phyloP scores from a whole-genome alignment of 2,888 invertebrate species.

The Ennomos quercinarius region DNA sequence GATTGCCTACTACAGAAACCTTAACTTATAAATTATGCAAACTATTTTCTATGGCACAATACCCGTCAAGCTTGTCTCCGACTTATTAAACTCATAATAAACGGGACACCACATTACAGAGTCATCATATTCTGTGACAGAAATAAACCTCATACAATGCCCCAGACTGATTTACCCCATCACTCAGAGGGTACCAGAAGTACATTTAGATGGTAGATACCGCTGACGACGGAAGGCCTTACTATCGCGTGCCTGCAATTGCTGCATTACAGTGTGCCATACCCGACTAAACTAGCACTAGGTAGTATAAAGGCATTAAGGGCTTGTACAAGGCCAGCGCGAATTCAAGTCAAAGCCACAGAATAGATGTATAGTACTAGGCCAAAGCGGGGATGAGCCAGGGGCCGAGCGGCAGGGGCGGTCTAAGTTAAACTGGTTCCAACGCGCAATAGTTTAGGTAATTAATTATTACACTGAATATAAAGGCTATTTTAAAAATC shows the following conservation, averaged over 20 bases:
- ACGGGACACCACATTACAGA: conserved; percentile 1
- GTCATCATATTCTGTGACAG: conserved; percentile 11
- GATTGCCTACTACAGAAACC: too few relatives aligned
- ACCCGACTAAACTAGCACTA: conserved; percentile 24
- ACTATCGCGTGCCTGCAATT: conserved; percentile 59
- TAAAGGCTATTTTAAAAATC: too few relatives aligned
- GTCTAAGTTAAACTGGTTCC: too few relatives aligned
- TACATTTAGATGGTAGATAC: conserved; percentile 53
- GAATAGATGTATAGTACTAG: too few relatives aligned
- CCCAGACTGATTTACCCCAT: conserved; percentile 33
- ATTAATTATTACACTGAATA: too few relatives aligned
- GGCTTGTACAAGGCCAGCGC: too few relatives aligned
- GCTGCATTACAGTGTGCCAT: conserved; percentile 49
- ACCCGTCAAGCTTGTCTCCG: neutral
- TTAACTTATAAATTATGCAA: too few relatives aligned
- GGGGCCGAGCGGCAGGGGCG: too few relatives aligned
- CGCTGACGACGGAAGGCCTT: conserved; percentile 51
- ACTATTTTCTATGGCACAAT: too few relatives aligned
- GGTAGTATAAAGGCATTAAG: conserved; percentile 49
- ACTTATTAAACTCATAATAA: conserved; percentile 16
- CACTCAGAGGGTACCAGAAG: conserved; percentile 35
- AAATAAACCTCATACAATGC: conserved; percentile 17
- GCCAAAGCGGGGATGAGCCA: too few relatives aligned
- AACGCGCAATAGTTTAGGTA: too few relatives aligned
- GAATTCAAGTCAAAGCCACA: too few relatives aligned